phyloP scores from a whole-genome alignment of 2,888 invertebrate species.

The Hofmannophila pseudospretella region DNA sequence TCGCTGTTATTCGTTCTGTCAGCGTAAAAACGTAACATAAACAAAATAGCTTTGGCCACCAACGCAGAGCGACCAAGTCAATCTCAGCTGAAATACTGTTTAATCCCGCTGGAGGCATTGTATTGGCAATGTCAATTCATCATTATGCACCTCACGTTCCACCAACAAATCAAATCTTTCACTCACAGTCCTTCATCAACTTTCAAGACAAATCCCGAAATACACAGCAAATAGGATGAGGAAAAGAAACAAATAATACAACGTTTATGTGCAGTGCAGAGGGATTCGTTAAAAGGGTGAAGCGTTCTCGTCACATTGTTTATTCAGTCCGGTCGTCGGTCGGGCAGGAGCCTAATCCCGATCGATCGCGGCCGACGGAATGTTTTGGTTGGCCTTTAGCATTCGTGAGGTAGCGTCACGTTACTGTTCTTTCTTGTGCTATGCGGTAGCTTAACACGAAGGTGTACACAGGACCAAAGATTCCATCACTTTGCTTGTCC shows the following conservation, averaged over 20 bases:
- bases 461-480: background rate
- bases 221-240: conserved; percentile 22
- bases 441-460: background rate
- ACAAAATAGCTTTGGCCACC: too few relatives aligned
- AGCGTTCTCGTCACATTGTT: conserved; percentile 69
- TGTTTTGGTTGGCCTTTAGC: conserved; percentile 35
- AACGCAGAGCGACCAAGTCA: background rate
- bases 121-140: background rate
- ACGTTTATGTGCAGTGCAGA: conserved; percentile 44
- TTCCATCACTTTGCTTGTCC: too few relatives aligned
- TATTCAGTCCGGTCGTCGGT: conserved; percentile 66
- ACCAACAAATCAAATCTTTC: conserved; percentile 9
- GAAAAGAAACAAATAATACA: conserved; percentile 51
- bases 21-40: too few relatives aligned
- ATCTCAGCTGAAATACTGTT: background rate
- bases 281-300: conserved; percentile 73
- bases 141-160: conserved; percentile 4
- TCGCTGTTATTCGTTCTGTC: too few relatives aligned
- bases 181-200: conserved; percentile 11
- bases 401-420: conserved; percentile 4
- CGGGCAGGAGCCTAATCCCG: conserved; percentile 44
- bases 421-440: background rate
- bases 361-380: conserved; percentile 53
- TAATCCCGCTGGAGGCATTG: background rate
- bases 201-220: conserved; percentile 21